Percentiles rank a stretch among this genome's conserved stretches.
Evolutionary conservation across 2,113 vertebrate species (phyloP).

Genomic region (Hemiprocne comata): DNA sequence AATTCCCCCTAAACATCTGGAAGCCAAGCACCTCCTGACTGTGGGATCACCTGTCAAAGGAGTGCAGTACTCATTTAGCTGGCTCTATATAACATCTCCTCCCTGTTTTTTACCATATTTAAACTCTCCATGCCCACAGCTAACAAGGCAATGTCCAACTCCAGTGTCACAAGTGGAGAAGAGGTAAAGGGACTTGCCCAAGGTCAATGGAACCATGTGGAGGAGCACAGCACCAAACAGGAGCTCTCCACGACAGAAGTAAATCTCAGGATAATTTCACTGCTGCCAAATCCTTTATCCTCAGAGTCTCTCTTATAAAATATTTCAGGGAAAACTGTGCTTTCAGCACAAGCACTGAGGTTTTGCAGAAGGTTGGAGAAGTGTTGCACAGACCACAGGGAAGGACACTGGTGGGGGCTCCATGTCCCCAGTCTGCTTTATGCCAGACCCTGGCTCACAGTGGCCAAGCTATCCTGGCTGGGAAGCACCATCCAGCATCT

Average conservation of each 20-base stretch:
- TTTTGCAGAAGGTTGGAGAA: background rate
- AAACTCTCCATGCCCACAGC: background rate
- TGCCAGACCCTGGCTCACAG: background rate
- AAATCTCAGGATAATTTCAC: background rate
- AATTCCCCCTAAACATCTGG: background rate
- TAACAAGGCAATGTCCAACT: background rate
- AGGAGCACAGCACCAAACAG: rapidly evolving
- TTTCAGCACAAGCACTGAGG: background rate
- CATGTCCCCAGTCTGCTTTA: background rate
- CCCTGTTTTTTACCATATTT: background rate
- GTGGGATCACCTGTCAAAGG: background rate
- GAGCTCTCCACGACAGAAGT: background rate
- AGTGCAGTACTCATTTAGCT: background rate
- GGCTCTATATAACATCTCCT: background rate
- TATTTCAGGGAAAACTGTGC: background rate
- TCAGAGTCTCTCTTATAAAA: background rate
- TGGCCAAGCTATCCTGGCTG: rapidly evolving
- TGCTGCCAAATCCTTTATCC: background rate
- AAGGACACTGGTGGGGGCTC: rapidly evolving
- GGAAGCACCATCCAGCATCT: background rate
- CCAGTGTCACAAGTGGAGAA: background rate
- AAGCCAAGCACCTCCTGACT: background rate
- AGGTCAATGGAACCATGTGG: rapidly evolving
- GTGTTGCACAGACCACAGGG: background rate
- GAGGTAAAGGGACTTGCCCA: background rate